Percentiles rank a stretch among this genome's conserved stretches.
These are phyloP conservation scores for Geopemphigus sp. DNA, from an alignment of 1,140 invertebrate genomes.

Conservation along the genomic window DNA sequence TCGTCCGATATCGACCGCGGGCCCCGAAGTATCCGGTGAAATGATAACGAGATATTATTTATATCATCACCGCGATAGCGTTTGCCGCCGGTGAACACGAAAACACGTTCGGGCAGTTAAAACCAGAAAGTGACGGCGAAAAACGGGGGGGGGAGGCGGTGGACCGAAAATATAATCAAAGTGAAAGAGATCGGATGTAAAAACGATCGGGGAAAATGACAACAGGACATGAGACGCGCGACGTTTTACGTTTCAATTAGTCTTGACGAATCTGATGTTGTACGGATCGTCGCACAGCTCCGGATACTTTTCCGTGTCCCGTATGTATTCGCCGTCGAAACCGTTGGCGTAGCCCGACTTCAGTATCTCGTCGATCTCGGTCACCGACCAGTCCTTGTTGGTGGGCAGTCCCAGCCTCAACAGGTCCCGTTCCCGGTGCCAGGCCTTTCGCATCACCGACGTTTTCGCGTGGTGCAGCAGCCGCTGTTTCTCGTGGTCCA, in stretches of 20 bases:
- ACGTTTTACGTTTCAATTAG: neutral
- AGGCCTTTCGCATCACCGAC: constrained; percentile 82
- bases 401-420: constrained; percentile 77
- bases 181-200: too few relatives aligned
- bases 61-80: too few relatives aligned
- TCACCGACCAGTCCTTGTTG: constrained; percentile 61
- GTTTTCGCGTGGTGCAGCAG: constrained; percentile 84
- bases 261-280: constrained; percentile 86
- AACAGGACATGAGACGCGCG: too few relatives aligned
- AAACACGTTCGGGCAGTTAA: too few relatives aligned
- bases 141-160: too few relatives aligned
- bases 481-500: constrained; percentile 82
- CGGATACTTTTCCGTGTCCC: constrained; percentile 83
- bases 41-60: too few relatives aligned
- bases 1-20: too few relatives aligned
- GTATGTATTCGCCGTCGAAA: constrained; percentile 87
- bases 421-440: constrained; percentile 84
- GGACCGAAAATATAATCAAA: too few relatives aligned
- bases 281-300: constrained; percentile 93
- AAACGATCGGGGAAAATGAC: too few relatives aligned
- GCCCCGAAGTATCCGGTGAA: too few relatives aligned
- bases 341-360: constrained; percentile 77
- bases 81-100: too few relatives aligned
- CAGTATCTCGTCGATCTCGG: constrained; percentile 82
- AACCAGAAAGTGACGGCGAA: too few relatives aligned